These are phyloP conservation scores for Philaethria dido DNA, from an alignment of 2,888 invertebrate species.

Conservation along the genomic window DNA sequence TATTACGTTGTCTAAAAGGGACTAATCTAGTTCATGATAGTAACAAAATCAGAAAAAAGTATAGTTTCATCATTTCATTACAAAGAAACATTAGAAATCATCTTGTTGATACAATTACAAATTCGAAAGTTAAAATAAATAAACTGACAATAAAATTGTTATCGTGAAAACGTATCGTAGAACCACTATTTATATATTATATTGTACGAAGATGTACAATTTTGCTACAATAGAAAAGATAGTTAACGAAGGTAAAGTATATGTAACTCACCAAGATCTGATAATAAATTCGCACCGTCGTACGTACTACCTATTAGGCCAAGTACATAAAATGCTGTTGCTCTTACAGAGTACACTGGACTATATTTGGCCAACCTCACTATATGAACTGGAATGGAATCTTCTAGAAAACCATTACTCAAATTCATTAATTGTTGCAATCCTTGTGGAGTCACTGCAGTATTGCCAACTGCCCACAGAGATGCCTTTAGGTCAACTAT, in stretches of 20 bases:
- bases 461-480: constrained; percentile 94
- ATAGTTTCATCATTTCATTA: too few relatives aligned
- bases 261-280: constrained; percentile 82
- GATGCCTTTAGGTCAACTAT: constrained; percentile 93
- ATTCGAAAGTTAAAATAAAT: too few relatives aligned
- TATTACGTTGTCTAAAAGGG: too few relatives aligned
- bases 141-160: too few relatives aligned
- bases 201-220: too few relatives aligned
- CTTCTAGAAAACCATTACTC: constrained; percentile 66
- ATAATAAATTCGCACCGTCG: constrained; percentile 91
- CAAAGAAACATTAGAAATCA: too few relatives aligned
- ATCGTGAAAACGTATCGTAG: too few relatives aligned
- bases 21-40: too few relatives aligned
- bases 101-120: too few relatives aligned
- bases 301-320: constrained; percentile 93
- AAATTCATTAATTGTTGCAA: constrained; percentile 87
- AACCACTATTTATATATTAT: too few relatives aligned
- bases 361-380: constrained; percentile 90
- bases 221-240: too few relatives aligned
- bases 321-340: constrained; percentile 94
- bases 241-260: neutral
- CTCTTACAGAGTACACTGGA: constrained; percentile 93
- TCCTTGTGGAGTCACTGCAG: constrained; percentile 90
- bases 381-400: constrained; percentile 71
- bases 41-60: too few relatives aligned